Evolutionary conservation across 2,113 vertebrate genomes (phyloP).

Genomic region (Cynopterus brachyotis): DNA sequence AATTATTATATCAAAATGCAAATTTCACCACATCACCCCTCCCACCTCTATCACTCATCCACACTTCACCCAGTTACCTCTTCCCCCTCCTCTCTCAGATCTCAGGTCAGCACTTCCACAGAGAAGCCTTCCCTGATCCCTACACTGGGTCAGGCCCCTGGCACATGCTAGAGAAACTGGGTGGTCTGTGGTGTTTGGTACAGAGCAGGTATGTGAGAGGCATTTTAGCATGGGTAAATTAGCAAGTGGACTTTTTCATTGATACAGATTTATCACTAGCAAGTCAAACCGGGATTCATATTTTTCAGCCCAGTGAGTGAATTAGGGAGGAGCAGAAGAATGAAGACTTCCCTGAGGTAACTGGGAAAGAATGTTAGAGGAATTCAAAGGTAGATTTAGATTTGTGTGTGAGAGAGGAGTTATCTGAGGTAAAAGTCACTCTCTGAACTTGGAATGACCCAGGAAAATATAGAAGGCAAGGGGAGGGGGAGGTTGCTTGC

Average conservation of each 20-base stretch:
- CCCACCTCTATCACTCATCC: neutral
- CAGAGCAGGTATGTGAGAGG: neutral
- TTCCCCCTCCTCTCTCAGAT: neutral
- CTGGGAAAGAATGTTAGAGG: neutral
- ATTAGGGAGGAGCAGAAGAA: neutral
- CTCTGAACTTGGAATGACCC: constrained; percentile 26
- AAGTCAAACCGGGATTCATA: neutral
- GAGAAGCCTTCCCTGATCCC: neutral
- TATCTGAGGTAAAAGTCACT: constrained; percentile 38
- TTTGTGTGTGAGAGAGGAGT: neutral
- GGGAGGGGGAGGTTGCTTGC: neutral
- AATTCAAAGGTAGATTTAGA: neutral
- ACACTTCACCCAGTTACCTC: neutral
- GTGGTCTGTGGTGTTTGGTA: neutral
- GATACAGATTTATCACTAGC: neutral
- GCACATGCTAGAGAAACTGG: accelerated
- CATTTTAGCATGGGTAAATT: neutral
- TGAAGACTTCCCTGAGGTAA: neutral
- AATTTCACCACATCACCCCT: neutral
- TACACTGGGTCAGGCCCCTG: neutral
- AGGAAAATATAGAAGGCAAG: neutral
- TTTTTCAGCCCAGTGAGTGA: neutral
- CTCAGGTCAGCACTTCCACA: neutral
- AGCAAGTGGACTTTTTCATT: neutral
- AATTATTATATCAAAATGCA: neutral